A percentile compares a stretch with the other conserved stretches of the same genome.
These are phyloP conservation scores for Acanthosoma haemorrhoidale DNA, from an alignment of 2,888 invertebrate species.

Conservation along the genomic window DNA sequence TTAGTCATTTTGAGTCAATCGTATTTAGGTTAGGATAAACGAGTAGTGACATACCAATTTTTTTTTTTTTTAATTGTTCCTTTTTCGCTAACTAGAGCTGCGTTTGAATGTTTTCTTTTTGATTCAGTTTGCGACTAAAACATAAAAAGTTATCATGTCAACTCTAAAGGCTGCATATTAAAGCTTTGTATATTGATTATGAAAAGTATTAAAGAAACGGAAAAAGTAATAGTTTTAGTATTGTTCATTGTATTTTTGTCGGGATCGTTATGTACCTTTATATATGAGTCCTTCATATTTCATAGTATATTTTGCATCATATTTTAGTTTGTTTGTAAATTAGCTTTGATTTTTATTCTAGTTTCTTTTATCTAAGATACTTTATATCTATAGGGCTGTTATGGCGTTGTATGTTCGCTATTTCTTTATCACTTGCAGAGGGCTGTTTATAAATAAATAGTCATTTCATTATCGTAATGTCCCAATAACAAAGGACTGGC, in stretches of 20 bases:
- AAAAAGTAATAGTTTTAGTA: constrained; percentile 20
- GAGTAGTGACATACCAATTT: constrained; percentile 25
- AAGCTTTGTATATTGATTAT: constrained; percentile 20
- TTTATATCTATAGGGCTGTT: constrained; percentile 16
- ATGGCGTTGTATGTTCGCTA: background rate
- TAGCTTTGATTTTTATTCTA: constrained; percentile 13
- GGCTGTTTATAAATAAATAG: background rate
- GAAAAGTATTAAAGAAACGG: constrained; percentile 24
- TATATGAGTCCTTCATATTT: constrained; percentile 22
- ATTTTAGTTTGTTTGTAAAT: constrained; percentile 15
- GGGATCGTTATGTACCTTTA: constrained; percentile 22
- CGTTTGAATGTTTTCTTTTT: constrained; percentile 9
- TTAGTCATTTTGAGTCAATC: constrained; percentile 50
- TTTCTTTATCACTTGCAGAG: constrained; percentile 12
- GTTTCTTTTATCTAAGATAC: constrained; percentile 7
- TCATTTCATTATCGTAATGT: background rate
- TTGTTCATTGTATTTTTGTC: constrained; percentile 18
- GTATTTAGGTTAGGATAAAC: constrained; percentile 24
- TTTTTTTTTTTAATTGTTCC: constrained; percentile 27
- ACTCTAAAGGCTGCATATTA: constrained; percentile 25
- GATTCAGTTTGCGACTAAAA: constrained; percentile 17
- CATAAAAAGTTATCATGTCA: constrained; percentile 14
- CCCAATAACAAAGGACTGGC: background rate
- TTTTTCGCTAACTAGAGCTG: constrained; percentile 14
- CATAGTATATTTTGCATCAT: constrained; percentile 20